phyloP scores from a whole-genome alignment of 1,140 invertebrate genomes.

The Zaprionus inermis region DNA sequence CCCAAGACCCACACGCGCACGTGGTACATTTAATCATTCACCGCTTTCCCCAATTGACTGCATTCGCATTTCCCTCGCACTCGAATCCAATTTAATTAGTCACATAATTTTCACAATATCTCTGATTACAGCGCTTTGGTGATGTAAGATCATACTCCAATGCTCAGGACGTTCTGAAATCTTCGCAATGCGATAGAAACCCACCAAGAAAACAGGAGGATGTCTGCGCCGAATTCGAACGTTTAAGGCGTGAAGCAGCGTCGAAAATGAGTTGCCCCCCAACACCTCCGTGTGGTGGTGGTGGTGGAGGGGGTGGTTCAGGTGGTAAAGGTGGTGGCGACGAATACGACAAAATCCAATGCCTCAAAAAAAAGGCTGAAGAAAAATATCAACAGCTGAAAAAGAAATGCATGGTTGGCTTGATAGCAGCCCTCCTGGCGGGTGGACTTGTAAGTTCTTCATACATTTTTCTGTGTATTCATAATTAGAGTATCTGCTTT shows the following conservation, averaged over 20 bases:
- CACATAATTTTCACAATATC: background rate
- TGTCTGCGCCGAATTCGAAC: conserved; percentile 59
- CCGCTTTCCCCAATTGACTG: background rate
- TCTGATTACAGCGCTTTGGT: conserved; percentile 38
- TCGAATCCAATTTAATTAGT: background rate
- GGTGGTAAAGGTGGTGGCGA: conserved; percentile 12
- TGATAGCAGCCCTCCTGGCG: conserved; percentile 62
- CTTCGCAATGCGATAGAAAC: conserved; percentile 51
- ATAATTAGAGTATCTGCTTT: background rate
- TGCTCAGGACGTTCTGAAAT: conserved; percentile 62
- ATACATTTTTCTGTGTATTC: background rate
- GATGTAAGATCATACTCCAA: conserved; percentile 33
- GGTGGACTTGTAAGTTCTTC: conserved; percentile 65
- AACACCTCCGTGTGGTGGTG: background rate
- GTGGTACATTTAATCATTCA: background rate
- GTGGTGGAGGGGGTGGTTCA: background rate
- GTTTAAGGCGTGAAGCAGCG: conserved; percentile 37
- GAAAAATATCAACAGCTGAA: conserved; percentile 33
- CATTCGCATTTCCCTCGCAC: background rate
- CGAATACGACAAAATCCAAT: conserved; percentile 27
- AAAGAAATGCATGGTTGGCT: conserved; percentile 46
- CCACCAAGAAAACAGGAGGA: background rate
- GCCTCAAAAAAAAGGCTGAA: conserved; percentile 19
- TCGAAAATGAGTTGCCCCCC: background rate
- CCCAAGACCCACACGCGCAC: conserved; percentile 26